Percentiles rank a stretch among this genome's conserved stretches.
Evolutionary conservation across 2,797 vertebrate species (phyloP).

Genomic region (Pangasius larnaudii): DNA sequence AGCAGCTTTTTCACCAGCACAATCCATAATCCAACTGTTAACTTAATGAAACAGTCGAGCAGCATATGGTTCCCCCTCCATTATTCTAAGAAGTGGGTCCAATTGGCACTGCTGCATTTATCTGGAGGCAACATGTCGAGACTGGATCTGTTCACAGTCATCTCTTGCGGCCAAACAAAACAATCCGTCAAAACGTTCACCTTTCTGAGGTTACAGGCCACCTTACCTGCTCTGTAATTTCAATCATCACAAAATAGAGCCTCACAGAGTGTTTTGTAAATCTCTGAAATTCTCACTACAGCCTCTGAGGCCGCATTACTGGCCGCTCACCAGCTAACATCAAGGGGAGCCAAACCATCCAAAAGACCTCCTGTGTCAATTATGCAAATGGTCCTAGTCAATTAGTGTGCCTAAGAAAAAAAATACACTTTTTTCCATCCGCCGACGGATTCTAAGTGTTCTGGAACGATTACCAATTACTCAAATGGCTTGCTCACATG

Average conservation of each 20-base stretch:
- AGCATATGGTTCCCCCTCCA: slow-evolving; percentile 54
- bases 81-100: slow-evolving; percentile 57
- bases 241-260: slow-evolving; percentile 12
- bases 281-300: slow-evolving; percentile 23
- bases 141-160: slow-evolving; percentile 33
- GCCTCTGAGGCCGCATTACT: slow-evolving; percentile 16
- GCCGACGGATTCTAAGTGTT: slow-evolving; percentile 47
- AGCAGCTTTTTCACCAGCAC: slow-evolving; percentile 8
- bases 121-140: slow-evolving; percentile 57
- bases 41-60: slow-evolving; percentile 56
- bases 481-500: slow-evolving; percentile 56
- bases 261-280: background rate
- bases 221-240: slow-evolving; percentile 40
- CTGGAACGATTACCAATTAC: slow-evolving; percentile 59
- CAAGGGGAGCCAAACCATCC: slow-evolving; percentile 35
- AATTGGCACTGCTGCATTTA: slow-evolving; percentile 51
- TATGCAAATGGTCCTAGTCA: slow-evolving; percentile 58
- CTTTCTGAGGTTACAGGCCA: slow-evolving; percentile 8
- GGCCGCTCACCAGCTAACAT: slow-evolving; percentile 41
- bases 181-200: slow-evolving; percentile 35
- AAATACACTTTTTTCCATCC: slow-evolving; percentile 5
- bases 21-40: slow-evolving; percentile 47
- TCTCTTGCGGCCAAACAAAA: slow-evolving; percentile 50
- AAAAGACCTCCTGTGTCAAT: slow-evolving; percentile 55
- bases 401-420: slow-evolving; percentile 44